Percentiles rank a stretch among this genome's conserved stretches.
These are phyloP conservation scores for Petrocephalus microphthalmus DNA, from an alignment of 2,113 vertebrate species.

Conservation along the genomic window DNA sequence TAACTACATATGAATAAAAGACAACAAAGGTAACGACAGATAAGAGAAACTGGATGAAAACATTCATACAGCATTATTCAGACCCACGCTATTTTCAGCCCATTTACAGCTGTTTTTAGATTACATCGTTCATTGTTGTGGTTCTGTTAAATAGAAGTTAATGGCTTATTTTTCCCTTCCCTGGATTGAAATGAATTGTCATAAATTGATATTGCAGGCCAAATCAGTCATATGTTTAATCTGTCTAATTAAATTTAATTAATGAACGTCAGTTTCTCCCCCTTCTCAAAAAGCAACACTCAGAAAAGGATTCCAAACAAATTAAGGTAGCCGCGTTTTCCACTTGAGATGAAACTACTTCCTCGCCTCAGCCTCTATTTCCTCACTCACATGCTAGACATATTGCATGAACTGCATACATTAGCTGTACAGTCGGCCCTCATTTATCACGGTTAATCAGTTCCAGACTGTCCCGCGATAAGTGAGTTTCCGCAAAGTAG, in stretches of 20 bases:
- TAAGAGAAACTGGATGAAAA: not conserved
- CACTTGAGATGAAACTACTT: not conserved
- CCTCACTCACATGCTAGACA: not conserved
- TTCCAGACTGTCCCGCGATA: too few relatives aligned
- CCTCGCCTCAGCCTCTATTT: not conserved
- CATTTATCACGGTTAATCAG: too few relatives aligned
- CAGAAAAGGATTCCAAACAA: not conserved
- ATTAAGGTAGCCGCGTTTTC: not conserved
- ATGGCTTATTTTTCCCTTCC: slow-evolving; percentile 4
- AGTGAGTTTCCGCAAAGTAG: too few relatives aligned
- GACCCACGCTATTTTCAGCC: not conserved
- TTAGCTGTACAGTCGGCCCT: too few relatives aligned
- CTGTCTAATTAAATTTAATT: not conserved
- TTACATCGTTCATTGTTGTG: not conserved
- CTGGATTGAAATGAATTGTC: not conserved
- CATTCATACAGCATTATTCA: not conserved
- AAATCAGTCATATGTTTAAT: not conserved
- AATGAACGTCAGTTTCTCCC: not conserved
- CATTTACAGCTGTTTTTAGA: not conserved
- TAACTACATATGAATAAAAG: not conserved
- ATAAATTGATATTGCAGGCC: slow-evolving; percentile 11
- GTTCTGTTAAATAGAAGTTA: not conserved
- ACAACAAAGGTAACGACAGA: not conserved
- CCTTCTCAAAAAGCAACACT: not conserved
- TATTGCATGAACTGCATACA: too few relatives aligned